phyloP scores from a whole-genome alignment of 1,140 invertebrate species.

The Orius laevigatus region DNA sequence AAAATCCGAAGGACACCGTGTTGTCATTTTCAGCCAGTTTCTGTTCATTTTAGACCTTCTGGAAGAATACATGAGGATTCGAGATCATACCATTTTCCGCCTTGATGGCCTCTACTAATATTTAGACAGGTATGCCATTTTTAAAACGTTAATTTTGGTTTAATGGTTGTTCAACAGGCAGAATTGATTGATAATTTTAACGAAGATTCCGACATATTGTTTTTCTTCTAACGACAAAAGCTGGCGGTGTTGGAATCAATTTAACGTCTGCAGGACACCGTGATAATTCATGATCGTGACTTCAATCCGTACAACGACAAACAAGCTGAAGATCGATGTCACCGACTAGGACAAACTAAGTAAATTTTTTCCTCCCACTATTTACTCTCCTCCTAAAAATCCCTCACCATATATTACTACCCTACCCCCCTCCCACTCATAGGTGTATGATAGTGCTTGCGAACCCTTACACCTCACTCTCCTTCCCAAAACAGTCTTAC shows the following conservation, averaged over 20 bases:
- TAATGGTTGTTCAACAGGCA: slow-evolving; percentile 44
- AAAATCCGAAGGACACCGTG: slow-evolving; percentile 52
- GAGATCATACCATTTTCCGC: slow-evolving; percentile 53
- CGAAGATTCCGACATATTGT: slow-evolving; percentile 63
- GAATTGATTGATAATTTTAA: slow-evolving; percentile 67
- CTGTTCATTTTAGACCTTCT: slow-evolving; percentile 81
- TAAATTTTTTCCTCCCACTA: no score
- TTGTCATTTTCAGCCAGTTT: slow-evolving; percentile 90
- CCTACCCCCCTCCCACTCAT: no score
- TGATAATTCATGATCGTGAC: slow-evolving; percentile 90
- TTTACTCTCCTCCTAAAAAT: no score
- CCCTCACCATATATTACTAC: no score
- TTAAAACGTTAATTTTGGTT: no score
- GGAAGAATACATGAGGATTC: slow-evolving; percentile 63
- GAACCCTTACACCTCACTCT: no score
- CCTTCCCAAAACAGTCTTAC: no score
- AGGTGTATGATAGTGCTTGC: no score
- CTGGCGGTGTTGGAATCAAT: slow-evolving; percentile 83
- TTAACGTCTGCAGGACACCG: slow-evolving; percentile 83
- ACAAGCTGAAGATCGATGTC: slow-evolving; percentile 92
- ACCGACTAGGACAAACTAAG: slow-evolving; percentile 83
- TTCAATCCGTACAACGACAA: slow-evolving; percentile 97
- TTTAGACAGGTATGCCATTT: slow-evolving; percentile 41
- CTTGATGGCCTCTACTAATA: slow-evolving; percentile 72
- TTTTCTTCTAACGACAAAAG: slow-evolving; percentile 67